phyloP scores from a whole-genome alignment of 1,140 invertebrate species.

The Drosophila jambulina region DNA sequence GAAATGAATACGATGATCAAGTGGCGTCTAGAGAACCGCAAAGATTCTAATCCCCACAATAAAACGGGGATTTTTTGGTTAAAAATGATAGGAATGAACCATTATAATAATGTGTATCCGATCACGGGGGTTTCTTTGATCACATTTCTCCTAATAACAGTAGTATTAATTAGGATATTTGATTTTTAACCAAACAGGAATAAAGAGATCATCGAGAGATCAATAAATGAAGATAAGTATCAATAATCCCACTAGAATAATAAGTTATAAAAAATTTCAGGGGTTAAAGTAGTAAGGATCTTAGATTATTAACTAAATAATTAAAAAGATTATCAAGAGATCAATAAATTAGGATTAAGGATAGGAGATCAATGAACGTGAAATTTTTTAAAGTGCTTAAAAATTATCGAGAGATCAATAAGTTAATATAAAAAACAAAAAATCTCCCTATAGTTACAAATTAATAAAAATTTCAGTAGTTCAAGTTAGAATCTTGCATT shows the following conservation, averaged over 20 bases:
- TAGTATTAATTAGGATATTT: background rate
- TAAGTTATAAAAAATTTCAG: too few relatives aligned
- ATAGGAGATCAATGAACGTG: background rate
- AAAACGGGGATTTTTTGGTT: background rate
- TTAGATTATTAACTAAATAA: background rate
- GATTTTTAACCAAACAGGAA: background rate
- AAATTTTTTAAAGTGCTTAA: background rate
- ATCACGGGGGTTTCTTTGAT: background rate
- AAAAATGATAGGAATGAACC: background rate
- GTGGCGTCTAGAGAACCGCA: slow-evolving; percentile 23
- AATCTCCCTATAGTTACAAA: too few relatives aligned
- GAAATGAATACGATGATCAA: background rate
- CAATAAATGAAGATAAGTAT: background rate
- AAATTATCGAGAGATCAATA: too few relatives aligned
- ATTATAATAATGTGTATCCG: background rate
- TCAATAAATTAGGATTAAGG: too few relatives aligned
- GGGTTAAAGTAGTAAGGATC: too few relatives aligned
- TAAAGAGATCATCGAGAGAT: background rate
- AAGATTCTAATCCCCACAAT: background rate
- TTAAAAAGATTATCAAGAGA: background rate
- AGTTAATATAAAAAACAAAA: too few relatives aligned
- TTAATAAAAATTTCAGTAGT: too few relatives aligned
- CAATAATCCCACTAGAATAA: too few relatives aligned
- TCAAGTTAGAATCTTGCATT: too few relatives aligned
- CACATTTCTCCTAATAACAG: background rate